phyloP scores from a whole-genome alignment of 1,140 invertebrate species.

The Saccostrea echinata region DNA sequence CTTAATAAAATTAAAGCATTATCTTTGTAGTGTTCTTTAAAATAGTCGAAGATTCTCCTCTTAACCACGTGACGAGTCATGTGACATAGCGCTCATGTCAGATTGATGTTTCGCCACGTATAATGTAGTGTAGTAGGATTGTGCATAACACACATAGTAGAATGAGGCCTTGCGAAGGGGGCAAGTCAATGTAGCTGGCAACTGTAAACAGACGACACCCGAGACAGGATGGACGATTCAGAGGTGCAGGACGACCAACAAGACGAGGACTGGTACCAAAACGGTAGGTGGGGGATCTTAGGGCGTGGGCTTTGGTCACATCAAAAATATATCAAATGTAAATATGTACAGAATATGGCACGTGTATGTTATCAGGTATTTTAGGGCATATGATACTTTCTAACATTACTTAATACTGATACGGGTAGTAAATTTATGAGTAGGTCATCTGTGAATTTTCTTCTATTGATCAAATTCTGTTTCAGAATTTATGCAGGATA shows the following conservation, averaged over 20 bases:
- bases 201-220: background rate
- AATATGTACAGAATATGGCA: background rate
- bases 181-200: background rate
- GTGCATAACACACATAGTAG: constrained; percentile 11
- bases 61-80: constrained; percentile 12
- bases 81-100: background rate
- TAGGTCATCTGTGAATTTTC: background rate
- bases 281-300: constrained; percentile 11
- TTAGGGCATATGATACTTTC: background rate
- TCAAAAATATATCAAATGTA: background rate
- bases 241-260: constrained; percentile 15
- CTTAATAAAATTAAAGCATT: no score
- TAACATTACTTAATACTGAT: background rate
- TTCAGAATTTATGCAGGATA: background rate
- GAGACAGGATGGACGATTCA: background rate
- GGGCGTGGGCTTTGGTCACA: background rate
- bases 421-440: background rate
- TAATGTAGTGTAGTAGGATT: constrained; percentile 7
- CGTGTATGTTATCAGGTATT: background rate
- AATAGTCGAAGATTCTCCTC: background rate
- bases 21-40: no score
- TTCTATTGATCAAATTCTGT: constrained; percentile 2
- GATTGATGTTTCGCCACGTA: constrained; percentile 33
- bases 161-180: constrained; percentile 18
- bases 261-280: constrained; percentile 17